Evolutionary conservation across 2,888 invertebrate genomes (phyloP), one percentile per base, ranked within the genome.

Genomic region (Punctoribates punctum): DNA sequence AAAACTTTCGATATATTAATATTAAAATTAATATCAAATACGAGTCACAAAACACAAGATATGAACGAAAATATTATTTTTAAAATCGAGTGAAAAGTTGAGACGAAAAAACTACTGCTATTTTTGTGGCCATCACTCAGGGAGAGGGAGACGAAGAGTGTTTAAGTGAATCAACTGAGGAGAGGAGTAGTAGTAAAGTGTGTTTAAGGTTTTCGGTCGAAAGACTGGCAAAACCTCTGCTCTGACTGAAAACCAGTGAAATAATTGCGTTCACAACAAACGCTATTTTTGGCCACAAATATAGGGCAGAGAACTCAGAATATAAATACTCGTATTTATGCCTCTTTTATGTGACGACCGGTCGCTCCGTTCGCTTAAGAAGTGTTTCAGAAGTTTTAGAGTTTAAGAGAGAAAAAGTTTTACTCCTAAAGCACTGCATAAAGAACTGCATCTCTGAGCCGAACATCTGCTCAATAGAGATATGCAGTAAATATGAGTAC

Each of bases 401-500:
- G 51, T n/a, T 8, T 5, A 51, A n/a, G 13, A 4, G 3, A 51
- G 15, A 51, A 51, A 51, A n/a, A 13, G 4, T 51, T 51, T 51
- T 51, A 51, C 34, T 34, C 34, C 34, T 20, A 60, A 20, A 60
- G 6, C 25, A 4, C 60, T 6, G 34, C 34, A 34, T n/a, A 34
- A 34, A 8, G 34, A 34, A 60, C 60, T 25, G 25, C 20, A 60
- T 25, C 20, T 60, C 60, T 51, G 51, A 23, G 60, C n/a, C 25
- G 23, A 60, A 60, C 60, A 60, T 60, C 60, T 60, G 60, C 60
- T 60, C 60, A 60, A 60, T 60, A 25, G 60, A 60, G 60, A 60
- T 60, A 60, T 60, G 60, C 60, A 11, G 23, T 60, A 60, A 60
- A 60, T 60, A 60, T 60, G 20, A 13, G 60, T 20, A 17, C 51